Percentiles rank a stretch among this genome's conserved stretches.
These are phyloP conservation scores for Glomeris marginata DNA, from an alignment of 2,888 invertebrate species.

Conservation along the genomic window DNA sequence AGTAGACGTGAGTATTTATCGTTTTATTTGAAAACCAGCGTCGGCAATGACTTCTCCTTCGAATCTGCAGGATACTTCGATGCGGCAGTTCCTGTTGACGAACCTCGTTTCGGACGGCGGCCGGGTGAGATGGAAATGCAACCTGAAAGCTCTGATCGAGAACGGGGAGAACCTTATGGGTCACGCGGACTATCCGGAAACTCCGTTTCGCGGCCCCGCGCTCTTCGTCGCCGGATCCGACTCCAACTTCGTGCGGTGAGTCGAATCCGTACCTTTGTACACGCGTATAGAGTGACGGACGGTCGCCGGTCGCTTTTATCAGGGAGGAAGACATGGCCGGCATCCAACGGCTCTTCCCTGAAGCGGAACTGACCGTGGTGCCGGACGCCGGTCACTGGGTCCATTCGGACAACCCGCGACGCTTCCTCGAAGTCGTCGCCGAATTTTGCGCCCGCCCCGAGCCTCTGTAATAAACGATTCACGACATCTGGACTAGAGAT, in stretches of 20 bases:
- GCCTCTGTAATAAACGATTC: no score
- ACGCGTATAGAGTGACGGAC: neutral
- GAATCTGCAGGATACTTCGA: slow-evolving; percentile 25
- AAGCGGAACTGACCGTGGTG: slow-evolving; percentile 27
- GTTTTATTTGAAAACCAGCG: no score
- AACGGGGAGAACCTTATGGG: slow-evolving; percentile 40
- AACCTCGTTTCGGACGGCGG: slow-evolving; percentile 51
- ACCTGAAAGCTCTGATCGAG: slow-evolving; percentile 50
- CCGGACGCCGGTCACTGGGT: slow-evolving; percentile 37
- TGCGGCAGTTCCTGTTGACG: slow-evolving; percentile 59
- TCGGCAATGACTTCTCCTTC: slow-evolving; percentile 45
- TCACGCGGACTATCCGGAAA: slow-evolving; percentile 45
- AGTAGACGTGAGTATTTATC: no score
- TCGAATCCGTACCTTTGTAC: neutral
- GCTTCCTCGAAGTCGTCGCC: slow-evolving; percentile 27
- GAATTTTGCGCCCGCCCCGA: slow-evolving; percentile 21
- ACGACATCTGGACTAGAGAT: no score
- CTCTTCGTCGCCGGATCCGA: slow-evolving; percentile 67
- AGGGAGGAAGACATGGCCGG: slow-evolving; percentile 14
- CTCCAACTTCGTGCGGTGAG: neutral
- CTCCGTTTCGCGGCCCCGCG: slow-evolving; percentile 54
- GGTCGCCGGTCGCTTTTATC: slow-evolving; percentile 4
- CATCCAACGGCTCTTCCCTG: slow-evolving; percentile 30
- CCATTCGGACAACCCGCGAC: slow-evolving; percentile 34
- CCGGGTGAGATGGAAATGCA: slow-evolving; percentile 62